Conservation (phyloP, 2,113 vertebrate species). For the Condylura cristata region DNA sequence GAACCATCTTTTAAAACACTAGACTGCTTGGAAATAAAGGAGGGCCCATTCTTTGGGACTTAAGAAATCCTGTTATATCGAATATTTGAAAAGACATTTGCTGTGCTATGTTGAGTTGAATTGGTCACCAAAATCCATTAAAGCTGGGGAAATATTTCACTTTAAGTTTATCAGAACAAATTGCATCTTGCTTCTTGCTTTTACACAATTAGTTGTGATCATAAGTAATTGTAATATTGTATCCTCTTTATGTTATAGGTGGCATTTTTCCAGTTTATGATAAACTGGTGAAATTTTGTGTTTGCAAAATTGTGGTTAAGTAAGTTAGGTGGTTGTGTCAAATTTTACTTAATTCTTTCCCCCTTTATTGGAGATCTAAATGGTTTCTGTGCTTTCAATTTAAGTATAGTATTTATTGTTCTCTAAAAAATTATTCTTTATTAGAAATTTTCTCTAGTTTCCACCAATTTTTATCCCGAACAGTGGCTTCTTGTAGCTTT, state of each 20-base stretch:
- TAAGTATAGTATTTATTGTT: not conserved
- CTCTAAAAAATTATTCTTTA: not conserved
- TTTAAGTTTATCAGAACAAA: not conserved
- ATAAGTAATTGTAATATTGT: not conserved
- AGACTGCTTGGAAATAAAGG: conserved; percentile 5
- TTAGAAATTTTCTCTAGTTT: not conserved
- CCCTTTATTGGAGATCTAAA: not conserved
- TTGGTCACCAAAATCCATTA: not conserved
- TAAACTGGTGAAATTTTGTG: not conserved
- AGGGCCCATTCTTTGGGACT: not conserved
- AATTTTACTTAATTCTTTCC: not conserved
- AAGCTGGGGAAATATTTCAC: not conserved
- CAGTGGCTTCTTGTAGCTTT: not conserved
- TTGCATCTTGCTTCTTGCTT: conserved; percentile 13
- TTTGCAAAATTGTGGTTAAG: conserved; percentile 18
- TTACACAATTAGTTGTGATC: not conserved
- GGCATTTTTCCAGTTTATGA: not conserved
- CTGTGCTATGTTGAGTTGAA: not conserved
- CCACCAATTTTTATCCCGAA: not conserved
- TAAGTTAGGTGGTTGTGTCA: conserved; percentile 16
- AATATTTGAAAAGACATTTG: not conserved
- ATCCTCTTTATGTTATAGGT: not conserved
- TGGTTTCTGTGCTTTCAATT: not conserved
- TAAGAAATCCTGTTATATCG: not conserved
- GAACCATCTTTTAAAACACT: not conserved